Base-by-base conservation (phyloP, 2,797 vertebrate genomes). In the Bufotes viridis region DNA sequence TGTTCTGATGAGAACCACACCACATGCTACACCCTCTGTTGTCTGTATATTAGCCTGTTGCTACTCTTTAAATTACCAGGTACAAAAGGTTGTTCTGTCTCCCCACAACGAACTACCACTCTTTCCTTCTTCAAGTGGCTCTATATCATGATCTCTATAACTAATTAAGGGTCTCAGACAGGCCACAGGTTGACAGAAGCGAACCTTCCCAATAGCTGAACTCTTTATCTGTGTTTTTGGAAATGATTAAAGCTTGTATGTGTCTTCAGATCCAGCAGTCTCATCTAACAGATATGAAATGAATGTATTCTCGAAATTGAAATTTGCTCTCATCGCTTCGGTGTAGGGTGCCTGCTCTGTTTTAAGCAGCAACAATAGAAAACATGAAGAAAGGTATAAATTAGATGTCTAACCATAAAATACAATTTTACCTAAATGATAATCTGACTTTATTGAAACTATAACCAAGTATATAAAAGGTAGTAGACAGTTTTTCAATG, bases 1-100 rank as follows among this genome's bases (percentile, higher is more conserved):
- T 97, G 97, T 96, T 98, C 95, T 93, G 96, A 97, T 99, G 98
- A 98, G 98, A 99, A 99, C 97, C 94, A 91, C 96, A 95, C 96
- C 98, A 99, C 98, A 99, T 99, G 98, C 97, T 97, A 93, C 94
- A 93, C 95, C 96, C 95, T 91, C 93, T 93, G 92, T 93, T 92
- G 94, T 92, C 93, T 90, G 91, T 92, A 84, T 93, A 91, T 96
- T 95, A 95, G 93, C 95, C 95, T 96, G 95, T 96, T 96, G 95
- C 95, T 96, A 93, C 94, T 96, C 94, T 93, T 96, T 94, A 94
- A 95, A 96, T 96, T 96, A 95, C 93, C 94, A 92, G 94, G 91
- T 93, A 96, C 95, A 96, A 96, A 96, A 94, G 94, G 93, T 92
- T 93, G 93, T 91, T 94, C 94, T 94, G 88, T 92, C 92, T 93